Conservation (phyloP, 2,797 vertebrate species). For the Manis pentadactyla region DNA sequence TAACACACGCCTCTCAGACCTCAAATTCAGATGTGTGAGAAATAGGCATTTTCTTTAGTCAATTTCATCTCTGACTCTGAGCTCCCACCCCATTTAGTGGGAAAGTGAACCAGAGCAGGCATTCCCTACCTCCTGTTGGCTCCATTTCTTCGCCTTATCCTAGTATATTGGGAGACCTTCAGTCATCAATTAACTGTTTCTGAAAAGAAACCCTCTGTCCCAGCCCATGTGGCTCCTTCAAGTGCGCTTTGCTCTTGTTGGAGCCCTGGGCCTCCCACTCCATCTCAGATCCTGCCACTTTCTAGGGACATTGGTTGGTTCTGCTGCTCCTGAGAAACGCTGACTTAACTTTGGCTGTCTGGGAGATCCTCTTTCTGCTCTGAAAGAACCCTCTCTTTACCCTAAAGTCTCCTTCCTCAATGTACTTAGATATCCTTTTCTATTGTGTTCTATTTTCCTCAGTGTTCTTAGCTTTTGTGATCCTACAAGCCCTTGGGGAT, state of each 20-base stretch:
- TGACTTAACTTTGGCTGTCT: neutral
- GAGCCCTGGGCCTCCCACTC: neutral
- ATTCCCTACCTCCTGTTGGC: neutral
- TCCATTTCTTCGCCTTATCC: neutral
- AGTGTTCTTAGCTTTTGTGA: neutral
- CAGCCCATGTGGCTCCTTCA: neutral
- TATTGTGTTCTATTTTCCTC: neutral
- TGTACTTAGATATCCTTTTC: neutral
- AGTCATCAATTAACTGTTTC: neutral
- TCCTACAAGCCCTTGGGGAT: neutral
- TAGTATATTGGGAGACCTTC: neutral
- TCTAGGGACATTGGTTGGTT: neutral
- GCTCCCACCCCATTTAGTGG: neutral
- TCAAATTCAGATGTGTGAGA: neutral
- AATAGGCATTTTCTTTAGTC: constrained; percentile 22
- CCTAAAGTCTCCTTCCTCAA: neutral
- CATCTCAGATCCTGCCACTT: neutral
- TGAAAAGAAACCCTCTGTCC: neutral
- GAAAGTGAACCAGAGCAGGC: neutral
- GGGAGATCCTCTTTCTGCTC: neutral
- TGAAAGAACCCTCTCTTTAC: neutral
- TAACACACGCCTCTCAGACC: neutral
- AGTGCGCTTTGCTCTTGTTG: neutral
- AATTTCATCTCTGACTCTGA: neutral
- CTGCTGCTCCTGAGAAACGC: neutral